Evolutionary conservation across 2,888 invertebrate species (phyloP).

Genomic region (Mythimna albipuncta): DNA sequence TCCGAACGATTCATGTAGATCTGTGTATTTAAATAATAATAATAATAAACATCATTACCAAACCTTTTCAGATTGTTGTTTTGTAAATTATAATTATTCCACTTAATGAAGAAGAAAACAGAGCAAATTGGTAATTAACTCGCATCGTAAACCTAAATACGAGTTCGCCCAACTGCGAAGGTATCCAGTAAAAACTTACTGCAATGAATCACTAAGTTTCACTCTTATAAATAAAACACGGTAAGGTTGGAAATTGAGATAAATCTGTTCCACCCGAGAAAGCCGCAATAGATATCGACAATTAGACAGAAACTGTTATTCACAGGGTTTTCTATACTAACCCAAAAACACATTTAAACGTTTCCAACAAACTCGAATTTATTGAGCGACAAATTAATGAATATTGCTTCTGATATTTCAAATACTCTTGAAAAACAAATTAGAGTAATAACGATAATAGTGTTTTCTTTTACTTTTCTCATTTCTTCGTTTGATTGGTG

Average conservation of each 20-base stretch:
- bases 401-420: constrained; percentile 57
- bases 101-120: constrained; percentile 51
- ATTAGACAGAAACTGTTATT: constrained; percentile 57
- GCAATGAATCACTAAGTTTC: constrained; percentile 60
- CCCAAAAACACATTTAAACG: constrained; percentile 48
- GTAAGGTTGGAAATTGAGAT: constrained; percentile 43
- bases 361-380: constrained; percentile 34
- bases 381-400: constrained; percentile 61
- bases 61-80: constrained; percentile 21
- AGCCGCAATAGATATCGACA: constrained; percentile 52
- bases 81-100: constrained; percentile 48
- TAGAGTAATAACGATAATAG: constrained; percentile 38
- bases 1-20: not conserved
- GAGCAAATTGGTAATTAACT: constrained; percentile 55
- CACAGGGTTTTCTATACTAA: constrained; percentile 47
- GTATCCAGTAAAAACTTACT: constrained; percentile 53
- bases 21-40: not conserved
- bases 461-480: constrained; percentile 35
- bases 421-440: constrained; percentile 37
- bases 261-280: constrained; percentile 35
- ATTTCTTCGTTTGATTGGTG: constrained; percentile 8
- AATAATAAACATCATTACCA: not conserved
- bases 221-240: constrained; percentile 56
- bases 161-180: constrained; percentile 44
- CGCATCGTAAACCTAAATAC: constrained; percentile 62